Base-by-base conservation (phyloP, 2,888 invertebrate species). In the Polydrusus pterygomalis region DNA sequence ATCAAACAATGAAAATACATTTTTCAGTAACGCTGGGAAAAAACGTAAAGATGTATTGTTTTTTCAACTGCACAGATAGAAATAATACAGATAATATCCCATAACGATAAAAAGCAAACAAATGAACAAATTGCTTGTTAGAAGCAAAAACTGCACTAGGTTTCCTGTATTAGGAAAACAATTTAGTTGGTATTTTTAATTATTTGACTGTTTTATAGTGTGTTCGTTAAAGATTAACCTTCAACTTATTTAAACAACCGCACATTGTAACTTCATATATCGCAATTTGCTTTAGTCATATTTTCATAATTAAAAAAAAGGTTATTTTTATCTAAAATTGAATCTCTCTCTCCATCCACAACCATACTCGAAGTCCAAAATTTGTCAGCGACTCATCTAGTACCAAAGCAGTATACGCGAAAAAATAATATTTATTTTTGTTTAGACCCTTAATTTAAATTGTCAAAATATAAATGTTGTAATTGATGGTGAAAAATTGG, bases 111-210 rank as follows among this genome's bases (percentile, higher is more conserved):
- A 56, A 56, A 34, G n/a, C n/a, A n/a, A n/a, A n/a, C 9, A 30
- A 51, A 56, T 15, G 34, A 54, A 38, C 58, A 60, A 60, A 38
- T 38, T 38, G 40, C 58, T 60, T 30, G n/a, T 60, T 60, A 60
- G 11, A 38, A 60, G 58, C 18, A 38, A 60, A 60, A 60, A 60
- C 58, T 40, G 18, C 58, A 60, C 38, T 18, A 60, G 17, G 58
- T 60, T 60, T 60, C 58, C 58, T 60, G 58, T 38, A 60, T 60
- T 40, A 60, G 58, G 18, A 30, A 60, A 38, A 60, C 18, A 18
- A 38, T 38, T 60, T 40, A 17, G 17, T 47, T 47, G 2, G 1
- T 17, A 38, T 38, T 60, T 38, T 56, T 34, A 15, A 9, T n/a
- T 34, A 1, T 60, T 15, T 58, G 17, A 9, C 38, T 38, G 9